A percentile compares a stretch with the other conserved stretches of the same genome.
These are phyloP conservation scores for Prionace glauca DNA, from an alignment of 2,797 vertebrate species.

Conservation along the genomic window DNA sequence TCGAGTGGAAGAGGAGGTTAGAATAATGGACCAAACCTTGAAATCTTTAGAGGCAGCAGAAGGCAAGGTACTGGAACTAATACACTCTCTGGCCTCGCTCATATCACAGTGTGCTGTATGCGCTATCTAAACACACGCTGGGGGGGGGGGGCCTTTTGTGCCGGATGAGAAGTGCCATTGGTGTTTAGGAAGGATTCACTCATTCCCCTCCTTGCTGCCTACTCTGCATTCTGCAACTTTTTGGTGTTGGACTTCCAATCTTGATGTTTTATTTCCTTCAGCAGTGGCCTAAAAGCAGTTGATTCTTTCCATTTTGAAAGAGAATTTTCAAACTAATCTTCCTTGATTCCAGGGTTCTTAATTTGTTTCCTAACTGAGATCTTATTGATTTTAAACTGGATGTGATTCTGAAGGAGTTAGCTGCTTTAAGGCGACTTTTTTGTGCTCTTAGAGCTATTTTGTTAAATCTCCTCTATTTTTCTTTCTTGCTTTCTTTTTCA, in stretches of 20 bases:
- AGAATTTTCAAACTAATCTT: slow-evolving; percentile 37
- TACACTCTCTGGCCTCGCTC: slow-evolving; percentile 50
- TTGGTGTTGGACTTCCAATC: slow-evolving; percentile 44
- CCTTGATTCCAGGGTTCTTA: neutral
- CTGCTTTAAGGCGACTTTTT: slow-evolving; percentile 54
- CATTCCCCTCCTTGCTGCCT: neutral
- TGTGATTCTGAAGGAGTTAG: slow-evolving; percentile 60
- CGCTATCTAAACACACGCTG: slow-evolving; percentile 42
- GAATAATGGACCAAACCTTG: slow-evolving; percentile 88
- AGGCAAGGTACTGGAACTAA: slow-evolving; percentile 80
- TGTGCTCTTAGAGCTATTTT: slow-evolving; percentile 45
- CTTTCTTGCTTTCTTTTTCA: slow-evolving; percentile 28
- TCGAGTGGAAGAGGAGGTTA: slow-evolving; percentile 80
- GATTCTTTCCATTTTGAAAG: slow-evolving; percentile 38
- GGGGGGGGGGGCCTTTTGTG: neutral
- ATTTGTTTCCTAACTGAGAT: neutral
- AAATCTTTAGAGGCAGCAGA: slow-evolving; percentile 85
- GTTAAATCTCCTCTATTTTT: slow-evolving; percentile 59
- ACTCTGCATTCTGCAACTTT: neutral
- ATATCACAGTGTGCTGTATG: slow-evolving; percentile 40
- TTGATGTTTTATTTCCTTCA: slow-evolving; percentile 48
- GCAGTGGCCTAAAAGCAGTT: slow-evolving; percentile 42
- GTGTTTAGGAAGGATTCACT: neutral
- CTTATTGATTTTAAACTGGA: slow-evolving; percentile 17
- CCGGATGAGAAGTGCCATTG: neutral